phyloP scores from a whole-genome alignment of 1,140 invertebrate genomes.

The Whitmania pigra region DNA sequence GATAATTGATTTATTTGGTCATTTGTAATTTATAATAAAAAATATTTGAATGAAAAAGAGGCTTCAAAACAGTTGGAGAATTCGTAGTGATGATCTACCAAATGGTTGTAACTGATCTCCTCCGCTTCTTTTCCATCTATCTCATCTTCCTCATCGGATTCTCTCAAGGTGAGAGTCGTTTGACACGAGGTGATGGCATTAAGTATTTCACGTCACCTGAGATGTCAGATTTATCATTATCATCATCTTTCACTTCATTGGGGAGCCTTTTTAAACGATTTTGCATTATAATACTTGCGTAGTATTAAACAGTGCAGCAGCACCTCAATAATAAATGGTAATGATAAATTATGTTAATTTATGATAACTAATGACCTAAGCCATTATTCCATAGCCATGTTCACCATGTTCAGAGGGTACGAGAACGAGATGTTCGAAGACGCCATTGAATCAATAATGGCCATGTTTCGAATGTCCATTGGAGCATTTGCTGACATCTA shows the following conservation, averaged over 20 bases:
- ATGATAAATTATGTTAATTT: not conserved
- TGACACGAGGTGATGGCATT: too few species aligned
- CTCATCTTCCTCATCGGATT: conserved; percentile 93
- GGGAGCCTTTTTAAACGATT: conserved; percentile 52
- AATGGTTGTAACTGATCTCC: conserved; percentile 88
- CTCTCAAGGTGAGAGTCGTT: conserved; percentile 63
- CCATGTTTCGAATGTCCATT: conserved; percentile 93
- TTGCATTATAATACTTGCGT: not conserved
- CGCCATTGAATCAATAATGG: conserved; percentile 82
- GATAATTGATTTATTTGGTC: conserved; percentile 11
- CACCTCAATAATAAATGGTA: not conserved
- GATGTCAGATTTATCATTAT: conserved; percentile 76
- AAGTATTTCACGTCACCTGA: not conserved
- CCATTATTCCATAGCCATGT: conserved; percentile 36
- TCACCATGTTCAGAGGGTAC: conserved; percentile 35
- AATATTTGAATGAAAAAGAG: conserved; percentile 47
- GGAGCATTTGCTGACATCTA: conserved; percentile 92
- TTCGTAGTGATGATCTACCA: conserved; percentile 99
- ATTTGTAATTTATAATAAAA: conserved; percentile 13
- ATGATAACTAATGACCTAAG: not conserved
- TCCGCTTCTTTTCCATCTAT: conserved; percentile 90
- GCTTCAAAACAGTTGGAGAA: conserved; percentile 91
- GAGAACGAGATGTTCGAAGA: conserved; percentile 39
- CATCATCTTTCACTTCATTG: conserved; percentile 91
- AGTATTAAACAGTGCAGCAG: not conserved